Percentiles rank a stretch among this genome's conserved stretches.
Evolutionary conservation across 2,113 vertebrate species (phyloP).

Genomic region (Epinephelus fuscoguttatus): DNA sequence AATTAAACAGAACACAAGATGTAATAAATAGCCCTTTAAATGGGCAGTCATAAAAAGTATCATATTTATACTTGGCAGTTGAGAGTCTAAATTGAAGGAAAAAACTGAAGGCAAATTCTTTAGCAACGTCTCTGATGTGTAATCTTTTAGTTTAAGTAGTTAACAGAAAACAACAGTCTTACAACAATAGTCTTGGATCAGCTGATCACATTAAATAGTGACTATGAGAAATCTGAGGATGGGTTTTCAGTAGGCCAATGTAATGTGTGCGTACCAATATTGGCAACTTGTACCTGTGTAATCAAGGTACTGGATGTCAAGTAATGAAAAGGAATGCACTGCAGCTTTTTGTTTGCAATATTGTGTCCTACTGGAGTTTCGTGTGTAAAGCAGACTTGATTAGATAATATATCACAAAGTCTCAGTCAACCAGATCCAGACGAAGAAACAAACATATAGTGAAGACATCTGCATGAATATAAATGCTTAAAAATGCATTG

Average conservation of each 20-base stretch:
- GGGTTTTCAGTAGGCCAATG: too few species aligned
- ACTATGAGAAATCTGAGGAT: neutral
- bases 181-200: neutral
- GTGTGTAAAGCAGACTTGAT: neutral
- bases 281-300: neutral
- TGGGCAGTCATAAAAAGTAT: neutral
- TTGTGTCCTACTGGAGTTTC: neutral
- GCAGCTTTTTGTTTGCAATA: neutral
- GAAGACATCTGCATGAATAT: conserved; percentile 2
- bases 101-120: neutral
- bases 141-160: neutral
- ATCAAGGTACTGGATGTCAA: neutral
- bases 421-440: neutral
- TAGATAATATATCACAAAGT: neutral
- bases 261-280: neutral
- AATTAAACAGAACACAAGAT: neutral
- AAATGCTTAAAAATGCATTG: neutral
- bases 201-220: neutral
- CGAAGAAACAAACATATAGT: conserved; percentile 6
- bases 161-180: neutral
- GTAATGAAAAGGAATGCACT: neutral
- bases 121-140: neutral
- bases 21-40: neutral
- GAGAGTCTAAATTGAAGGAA: too few species aligned
- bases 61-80: too few species aligned